These are phyloP conservation scores for Diplogasteroides magnus DNA, from an alignment of 1,140 invertebrate genomes.

Conservation along the genomic window DNA sequence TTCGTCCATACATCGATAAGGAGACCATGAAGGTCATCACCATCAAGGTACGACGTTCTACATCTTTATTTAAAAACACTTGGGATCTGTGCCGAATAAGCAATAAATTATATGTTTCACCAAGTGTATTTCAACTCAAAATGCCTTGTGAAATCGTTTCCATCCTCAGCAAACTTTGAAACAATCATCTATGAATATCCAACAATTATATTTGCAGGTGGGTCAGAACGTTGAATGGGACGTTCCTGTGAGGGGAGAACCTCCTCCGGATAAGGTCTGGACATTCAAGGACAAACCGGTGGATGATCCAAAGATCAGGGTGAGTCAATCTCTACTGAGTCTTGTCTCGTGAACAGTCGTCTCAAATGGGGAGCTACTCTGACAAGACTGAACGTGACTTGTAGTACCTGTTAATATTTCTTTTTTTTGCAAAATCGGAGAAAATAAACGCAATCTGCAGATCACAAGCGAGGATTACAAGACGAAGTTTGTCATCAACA, in stretches of 20 bases:
- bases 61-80: background rate
- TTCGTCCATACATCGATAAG: conserved; percentile 84
- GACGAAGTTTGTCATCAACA: conserved; percentile 77
- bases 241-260: conserved; percentile 86
- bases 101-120: background rate
- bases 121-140: too few relatives aligned
- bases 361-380: too few relatives aligned
- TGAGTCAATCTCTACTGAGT: conserved; percentile 5
- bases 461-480: conserved; percentile 88
- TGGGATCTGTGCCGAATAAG: background rate
- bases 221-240: conserved; percentile 83
- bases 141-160: too few relatives aligned
- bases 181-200: background rate
- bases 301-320: conserved; percentile 45
- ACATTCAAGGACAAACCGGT: conserved; percentile 70
- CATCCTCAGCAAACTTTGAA: too few relatives aligned
- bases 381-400: conserved; percentile 1
- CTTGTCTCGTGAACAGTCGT: background rate
- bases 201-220: conserved; percentile 47
- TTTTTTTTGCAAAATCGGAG: background rate
- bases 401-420: background rate
- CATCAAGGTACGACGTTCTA: conserved; percentile 70
- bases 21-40: conserved; percentile 76
- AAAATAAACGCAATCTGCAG: conserved; percentile 60
- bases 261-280: conserved; percentile 85